Evolutionary conservation across 2,888 invertebrate species (phyloP).

Genomic region (Scaeva pyrastri): DNA sequence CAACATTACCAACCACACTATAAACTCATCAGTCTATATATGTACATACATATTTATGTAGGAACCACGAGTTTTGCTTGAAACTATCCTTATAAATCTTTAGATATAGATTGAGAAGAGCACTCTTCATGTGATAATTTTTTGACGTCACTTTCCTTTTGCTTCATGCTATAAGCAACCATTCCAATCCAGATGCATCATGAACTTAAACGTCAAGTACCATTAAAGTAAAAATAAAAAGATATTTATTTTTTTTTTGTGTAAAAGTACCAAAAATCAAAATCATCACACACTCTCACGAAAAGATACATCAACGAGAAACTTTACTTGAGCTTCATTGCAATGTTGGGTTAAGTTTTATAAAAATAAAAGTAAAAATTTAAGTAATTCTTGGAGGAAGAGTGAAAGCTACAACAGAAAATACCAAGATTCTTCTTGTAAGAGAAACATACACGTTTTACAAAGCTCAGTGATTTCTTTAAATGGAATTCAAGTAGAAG

Average conservation of each 20-base stretch:
- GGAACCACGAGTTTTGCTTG: too few relatives aligned
- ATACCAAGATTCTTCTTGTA: not conserved
- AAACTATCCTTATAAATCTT: too few relatives aligned
- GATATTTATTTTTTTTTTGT: conserved; percentile 1
- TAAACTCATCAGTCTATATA: not conserved
- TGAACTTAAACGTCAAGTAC: conserved; percentile 46
- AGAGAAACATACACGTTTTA: not conserved
- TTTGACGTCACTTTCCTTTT: conserved; percentile 50
- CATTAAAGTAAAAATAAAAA: conserved; percentile 47
- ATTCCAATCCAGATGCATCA: not conserved
- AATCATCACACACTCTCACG: not conserved
- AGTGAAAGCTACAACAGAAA: too few relatives aligned
- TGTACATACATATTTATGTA: too few relatives aligned
- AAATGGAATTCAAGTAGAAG: conserved; percentile 50
- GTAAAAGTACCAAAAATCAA: conserved; percentile 29
- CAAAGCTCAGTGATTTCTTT: conserved; percentile 13
- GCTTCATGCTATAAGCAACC: conserved; percentile 1
- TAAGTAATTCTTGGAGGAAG: not conserved
- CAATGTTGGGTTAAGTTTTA: conserved; percentile 28
- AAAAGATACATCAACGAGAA: conserved; percentile 45
- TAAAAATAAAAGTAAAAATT: not conserved
- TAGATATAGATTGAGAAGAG: conserved; percentile 8
- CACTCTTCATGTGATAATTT: conserved; percentile 36
- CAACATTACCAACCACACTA: not conserved
- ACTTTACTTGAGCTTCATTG: conserved; percentile 30